Evolutionary conservation across 2,888 invertebrate genomes (phyloP), one percentile per base, ranked within the genome.

Genomic region (Drosophila prostipennis): DNA sequence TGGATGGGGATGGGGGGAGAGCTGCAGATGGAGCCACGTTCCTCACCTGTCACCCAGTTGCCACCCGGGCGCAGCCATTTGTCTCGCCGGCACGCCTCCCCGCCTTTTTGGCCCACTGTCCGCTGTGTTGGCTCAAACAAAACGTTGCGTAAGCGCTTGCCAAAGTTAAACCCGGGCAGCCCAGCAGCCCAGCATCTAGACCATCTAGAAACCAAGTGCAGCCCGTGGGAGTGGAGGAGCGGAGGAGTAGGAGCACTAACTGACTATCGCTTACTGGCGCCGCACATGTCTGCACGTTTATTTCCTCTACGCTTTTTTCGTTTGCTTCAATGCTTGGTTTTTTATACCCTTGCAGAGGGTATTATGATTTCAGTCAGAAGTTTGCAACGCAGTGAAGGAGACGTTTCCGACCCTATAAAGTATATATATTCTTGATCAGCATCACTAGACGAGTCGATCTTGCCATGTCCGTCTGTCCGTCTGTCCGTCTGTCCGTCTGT

Each of bases 71-170:
- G 70, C 68, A 72, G 79, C 86, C 80, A 82, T 82, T 82, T 82
- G 83, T 85, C 79, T 82, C 58, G 55, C 49, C 6, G 4, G 16
- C 42, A 26, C 19, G 19, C 26, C 26, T 6, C 26, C 29, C 39
- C 59, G 46, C 56, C 13, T 0, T 3, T n/a, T 19, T 6, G 11
- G 16, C 32, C 23, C 16, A 42, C 23, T 11, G 11, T 19, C 13
- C 19, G 8, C 34, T 48, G 46, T 48, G 46, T 55, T 52, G 67
- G 78, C 60, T 72, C 77, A 74, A 74, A 74, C 80, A 82, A 74
- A 78, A 70, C 82, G 83, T 80, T 82, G 81, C 83, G 83, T 80
- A 85, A 85, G 80, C 81, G 77, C 78, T 81, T 76, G 78, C 80
- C 77, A 82, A 85, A 79, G 78, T 74, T 77, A 79, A 75, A 83